These are phyloP conservation scores for Trachemys scripta DNA, from an alignment of 2,113 vertebrate species.

Conservation along the genomic window DNA sequence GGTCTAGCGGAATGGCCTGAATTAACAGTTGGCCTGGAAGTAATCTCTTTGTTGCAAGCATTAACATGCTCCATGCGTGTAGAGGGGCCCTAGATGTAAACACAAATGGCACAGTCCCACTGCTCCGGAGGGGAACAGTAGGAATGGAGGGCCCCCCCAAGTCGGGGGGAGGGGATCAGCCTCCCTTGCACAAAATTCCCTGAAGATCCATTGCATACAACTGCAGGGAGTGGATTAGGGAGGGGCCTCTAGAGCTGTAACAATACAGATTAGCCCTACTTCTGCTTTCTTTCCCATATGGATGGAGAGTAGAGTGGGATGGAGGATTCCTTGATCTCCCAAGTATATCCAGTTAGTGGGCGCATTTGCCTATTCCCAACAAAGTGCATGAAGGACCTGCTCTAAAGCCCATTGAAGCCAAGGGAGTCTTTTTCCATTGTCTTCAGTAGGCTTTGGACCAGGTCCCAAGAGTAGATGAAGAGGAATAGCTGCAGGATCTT, in stretches of 20 bases:
- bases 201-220: neutral
- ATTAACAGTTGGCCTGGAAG: constrained; percentile 13
- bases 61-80: neutral
- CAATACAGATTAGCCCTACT: neutral
- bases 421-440: neutral
- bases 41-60: constrained; percentile 26
- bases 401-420: neutral
- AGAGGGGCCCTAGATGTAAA: neutral
- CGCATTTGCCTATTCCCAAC: too few relatives aligned
- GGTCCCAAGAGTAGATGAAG: neutral
- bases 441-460: neutral
- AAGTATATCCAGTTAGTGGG: neutral
- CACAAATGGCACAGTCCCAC: neutral
- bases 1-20: constrained; percentile 29
- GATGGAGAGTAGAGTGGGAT: neutral
- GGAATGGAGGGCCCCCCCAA: accelerated
- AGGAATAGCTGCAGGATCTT: neutral
- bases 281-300: neutral
- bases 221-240: neutral
- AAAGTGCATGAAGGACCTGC: neutral
- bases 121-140: neutral
- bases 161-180: neutral
- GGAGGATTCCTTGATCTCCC: neutral
- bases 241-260: neutral
- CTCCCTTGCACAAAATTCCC: neutral